Evolutionary conservation across 2,888 invertebrate genomes (phyloP), one percentile per base, ranked within the genome.

Genomic region (Eupithecia vulgata): DNA sequence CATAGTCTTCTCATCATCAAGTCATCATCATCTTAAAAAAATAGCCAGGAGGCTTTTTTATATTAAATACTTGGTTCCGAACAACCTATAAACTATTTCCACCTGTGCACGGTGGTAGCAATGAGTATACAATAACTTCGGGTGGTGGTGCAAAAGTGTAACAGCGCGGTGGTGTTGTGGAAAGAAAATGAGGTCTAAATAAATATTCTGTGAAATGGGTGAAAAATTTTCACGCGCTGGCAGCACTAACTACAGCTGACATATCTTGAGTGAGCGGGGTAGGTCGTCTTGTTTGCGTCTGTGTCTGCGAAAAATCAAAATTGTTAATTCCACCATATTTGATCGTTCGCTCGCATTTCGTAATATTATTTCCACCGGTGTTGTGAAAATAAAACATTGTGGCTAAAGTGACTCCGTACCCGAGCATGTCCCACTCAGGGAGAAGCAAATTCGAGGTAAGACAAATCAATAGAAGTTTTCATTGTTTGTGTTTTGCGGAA

Each of bases 381-480:
- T 77, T 82, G 80, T 83, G 83, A 84, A 75, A 80, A 89, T 84
- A 85, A 80, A 83, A 84, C 91, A 93, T 86, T 90, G 94, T 94
- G 94, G 94, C 94, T 89, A 94, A 94, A 85, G 90, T 94, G 85
- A 93, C 92, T 75, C 93, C 94, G 71, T 91, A 90, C 85, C 91
- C 95, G 84, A 93, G 85, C 85, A 96, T 96, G 96, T 95, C 94
- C 90, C 95, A 95, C 93, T 95, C 95, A 87, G 95, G 95, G 84
- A 95, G 95, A 93, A 95, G 95, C 90, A 95, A 95, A 92, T 95
- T 95, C 88, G 96, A 96, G 95, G 96, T 96, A 87, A 90, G 95
- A 34, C n/a, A 65, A 81, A 87, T 86, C 84, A 82, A 88, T 79
- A 80, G 5, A 17, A 10, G 21, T 71, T 67, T 64, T 67, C 82